phyloP scores from a whole-genome alignment of 2,888 invertebrate genomes.

The Tenthredo mesomela region DNA sequence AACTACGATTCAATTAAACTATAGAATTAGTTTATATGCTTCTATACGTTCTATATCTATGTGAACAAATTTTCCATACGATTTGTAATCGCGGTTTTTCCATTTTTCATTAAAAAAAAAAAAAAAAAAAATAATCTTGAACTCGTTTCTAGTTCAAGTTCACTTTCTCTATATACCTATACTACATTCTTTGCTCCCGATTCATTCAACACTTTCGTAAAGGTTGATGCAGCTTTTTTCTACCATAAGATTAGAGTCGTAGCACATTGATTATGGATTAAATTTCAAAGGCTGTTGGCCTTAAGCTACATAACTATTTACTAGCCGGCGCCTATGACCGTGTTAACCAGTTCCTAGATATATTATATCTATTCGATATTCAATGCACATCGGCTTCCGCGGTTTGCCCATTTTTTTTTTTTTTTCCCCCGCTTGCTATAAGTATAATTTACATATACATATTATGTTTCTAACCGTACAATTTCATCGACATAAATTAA shows the following conservation, averaged over 20 bases:
- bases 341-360: constrained; percentile 4
- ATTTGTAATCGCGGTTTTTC: background rate
- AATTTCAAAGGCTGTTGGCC: constrained; percentile 23
- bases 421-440: background rate
- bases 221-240: background rate
- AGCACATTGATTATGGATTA: constrained; percentile 10
- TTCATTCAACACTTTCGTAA: background rate
- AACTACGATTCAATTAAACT: too few relatives aligned
- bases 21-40: background rate
- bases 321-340: constrained; percentile 13
- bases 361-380: constrained; percentile 6
- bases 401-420: constrained; percentile 6
- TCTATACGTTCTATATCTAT: background rate
- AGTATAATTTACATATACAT: background rate
- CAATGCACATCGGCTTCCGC: constrained; percentile 17
- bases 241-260: background rate
- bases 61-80: background rate
- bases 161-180: constrained; percentile 12
- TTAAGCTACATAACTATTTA: background rate
- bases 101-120: background rate
- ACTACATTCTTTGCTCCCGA: background rate
- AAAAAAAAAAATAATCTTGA: background rate
- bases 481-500: background rate
- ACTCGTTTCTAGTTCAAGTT: constrained; percentile 9
- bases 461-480: constrained; percentile 4